Evolutionary conservation across 2,797 vertebrate genomes (phyloP).

Genomic region (Odontamblyopus rebecca): DNA sequence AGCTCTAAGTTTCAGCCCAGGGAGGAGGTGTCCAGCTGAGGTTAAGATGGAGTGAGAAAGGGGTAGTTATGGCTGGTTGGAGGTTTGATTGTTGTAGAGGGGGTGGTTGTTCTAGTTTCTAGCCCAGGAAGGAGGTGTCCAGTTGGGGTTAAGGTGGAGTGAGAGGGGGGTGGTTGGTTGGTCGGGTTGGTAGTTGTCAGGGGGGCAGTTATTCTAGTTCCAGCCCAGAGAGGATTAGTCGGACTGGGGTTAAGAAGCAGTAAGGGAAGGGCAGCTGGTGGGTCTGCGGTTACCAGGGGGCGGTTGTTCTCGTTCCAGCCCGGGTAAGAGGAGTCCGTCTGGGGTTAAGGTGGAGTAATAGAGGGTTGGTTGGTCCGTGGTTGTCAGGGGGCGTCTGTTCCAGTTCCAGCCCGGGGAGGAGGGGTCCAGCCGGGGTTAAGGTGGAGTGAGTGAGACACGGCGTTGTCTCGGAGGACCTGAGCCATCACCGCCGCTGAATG

Average conservation of each 20-base stretch:
- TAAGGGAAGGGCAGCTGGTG: conserved; percentile 18
- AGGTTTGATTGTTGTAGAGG: too few species aligned
- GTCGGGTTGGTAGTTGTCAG: too few species aligned
- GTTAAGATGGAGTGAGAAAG: conserved; percentile 17
- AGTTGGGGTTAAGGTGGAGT: conserved; percentile 16
- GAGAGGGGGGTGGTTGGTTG: not conserved
- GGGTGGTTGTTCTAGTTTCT: not conserved
- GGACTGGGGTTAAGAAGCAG: conserved; percentile 1
- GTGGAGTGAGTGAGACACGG: conserved; percentile 58
- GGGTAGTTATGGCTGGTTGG: too few species aligned
- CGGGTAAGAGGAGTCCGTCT: conserved; percentile 24
- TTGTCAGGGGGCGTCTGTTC: not conserved
- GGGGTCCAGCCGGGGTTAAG: conserved; percentile 50
- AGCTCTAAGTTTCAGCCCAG: too few species aligned
- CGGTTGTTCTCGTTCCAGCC: conserved; percentile 6
- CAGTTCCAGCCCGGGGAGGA: conserved; percentile 28
- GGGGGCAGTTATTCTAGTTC: not conserved
- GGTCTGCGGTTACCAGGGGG: too few species aligned
- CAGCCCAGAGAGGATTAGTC: conserved; percentile 25
- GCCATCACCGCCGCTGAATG: conserved; percentile 65
- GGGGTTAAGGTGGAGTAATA: conserved; percentile 59
- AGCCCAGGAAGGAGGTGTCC: too few species aligned
- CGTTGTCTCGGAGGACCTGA: conserved; percentile 68
- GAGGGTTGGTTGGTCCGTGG: conserved; percentile 9
- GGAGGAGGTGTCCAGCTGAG: too few species aligned